phyloP scores from a whole-genome alignment of 2,113 vertebrate species.

The Epinephelus moara region DNA sequence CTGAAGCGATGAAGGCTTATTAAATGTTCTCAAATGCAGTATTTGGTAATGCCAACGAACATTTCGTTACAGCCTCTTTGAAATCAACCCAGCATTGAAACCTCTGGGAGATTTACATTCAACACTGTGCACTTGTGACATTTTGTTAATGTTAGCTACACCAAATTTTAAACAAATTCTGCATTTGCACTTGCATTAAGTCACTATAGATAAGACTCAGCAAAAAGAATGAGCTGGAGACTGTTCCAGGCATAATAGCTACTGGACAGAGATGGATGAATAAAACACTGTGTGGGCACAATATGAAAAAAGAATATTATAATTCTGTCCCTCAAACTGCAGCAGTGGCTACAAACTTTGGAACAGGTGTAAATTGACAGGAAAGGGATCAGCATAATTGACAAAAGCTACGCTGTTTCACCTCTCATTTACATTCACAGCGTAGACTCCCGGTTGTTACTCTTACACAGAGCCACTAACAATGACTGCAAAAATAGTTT shows the following conservation, averaged over 20 bases:
- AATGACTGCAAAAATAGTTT: not conserved
- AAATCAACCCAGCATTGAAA: not conserved
- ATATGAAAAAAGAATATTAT: slow-evolving; percentile 2
- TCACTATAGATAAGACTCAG: not conserved
- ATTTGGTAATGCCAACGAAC: not conserved
- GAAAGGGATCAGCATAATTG: not conserved
- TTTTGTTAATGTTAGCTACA: not conserved
- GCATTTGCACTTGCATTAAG: not conserved
- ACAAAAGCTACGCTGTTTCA: not conserved
- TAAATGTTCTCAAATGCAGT: not conserved
- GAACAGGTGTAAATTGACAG: slow-evolving; percentile 1
- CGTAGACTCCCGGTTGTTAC: not conserved
- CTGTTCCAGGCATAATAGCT: not conserved
- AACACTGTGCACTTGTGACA: not conserved
- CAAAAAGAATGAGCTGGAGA: not conserved
- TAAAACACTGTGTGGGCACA: slow-evolving; percentile 16
- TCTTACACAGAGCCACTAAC: not conserved
- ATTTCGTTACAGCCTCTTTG: not conserved
- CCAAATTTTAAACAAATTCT: not conserved
- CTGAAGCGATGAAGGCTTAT: not conserved
- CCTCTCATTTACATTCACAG: slow-evolving; percentile 40
- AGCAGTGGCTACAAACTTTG: not conserved
- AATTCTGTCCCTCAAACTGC: not conserved
- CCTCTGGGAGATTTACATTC: not conserved
- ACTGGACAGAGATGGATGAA: slow-evolving; percentile 14